Conservation (phyloP, 2,888 invertebrate genomes). For the Eupithecia abbreviata region DNA sequence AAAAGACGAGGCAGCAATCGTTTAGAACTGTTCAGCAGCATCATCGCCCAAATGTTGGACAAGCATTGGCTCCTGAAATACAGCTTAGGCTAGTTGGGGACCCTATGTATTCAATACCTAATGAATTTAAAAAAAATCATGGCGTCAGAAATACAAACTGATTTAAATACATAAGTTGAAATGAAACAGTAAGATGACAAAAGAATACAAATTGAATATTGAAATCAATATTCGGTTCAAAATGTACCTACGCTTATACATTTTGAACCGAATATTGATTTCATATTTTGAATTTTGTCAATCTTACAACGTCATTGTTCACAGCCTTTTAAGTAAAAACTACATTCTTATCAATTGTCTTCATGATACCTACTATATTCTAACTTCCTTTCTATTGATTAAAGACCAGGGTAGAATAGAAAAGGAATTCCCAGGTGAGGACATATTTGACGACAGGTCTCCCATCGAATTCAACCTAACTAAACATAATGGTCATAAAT, state of each 20-base stretch:
- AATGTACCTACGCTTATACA: no score
- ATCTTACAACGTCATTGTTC: neutral
- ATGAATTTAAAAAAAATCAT: no score
- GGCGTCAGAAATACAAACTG: no score
- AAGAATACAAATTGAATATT: neutral
- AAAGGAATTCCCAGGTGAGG: neutral
- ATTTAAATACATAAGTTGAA: neutral
- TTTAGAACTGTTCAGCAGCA: no score
- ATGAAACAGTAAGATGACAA: neutral
- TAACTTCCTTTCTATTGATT: neutral
- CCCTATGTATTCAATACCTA: neutral
- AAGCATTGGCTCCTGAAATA: neutral
- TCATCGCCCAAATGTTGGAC: neutral
- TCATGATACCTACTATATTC: neutral
- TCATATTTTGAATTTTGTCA: neutral
- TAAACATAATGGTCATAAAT: neutral
- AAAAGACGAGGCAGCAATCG: no score
- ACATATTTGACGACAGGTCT: neutral
- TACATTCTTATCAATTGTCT: neutral
- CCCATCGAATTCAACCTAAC: neutral
- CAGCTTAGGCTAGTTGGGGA: neutral
- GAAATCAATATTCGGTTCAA: neutral
- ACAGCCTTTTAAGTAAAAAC: neutral
- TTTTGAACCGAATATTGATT: neutral
- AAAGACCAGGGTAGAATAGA: neutral